Conservation (phyloP, 2,113 vertebrate species). For the Macroglossus sobrinus region DNA sequence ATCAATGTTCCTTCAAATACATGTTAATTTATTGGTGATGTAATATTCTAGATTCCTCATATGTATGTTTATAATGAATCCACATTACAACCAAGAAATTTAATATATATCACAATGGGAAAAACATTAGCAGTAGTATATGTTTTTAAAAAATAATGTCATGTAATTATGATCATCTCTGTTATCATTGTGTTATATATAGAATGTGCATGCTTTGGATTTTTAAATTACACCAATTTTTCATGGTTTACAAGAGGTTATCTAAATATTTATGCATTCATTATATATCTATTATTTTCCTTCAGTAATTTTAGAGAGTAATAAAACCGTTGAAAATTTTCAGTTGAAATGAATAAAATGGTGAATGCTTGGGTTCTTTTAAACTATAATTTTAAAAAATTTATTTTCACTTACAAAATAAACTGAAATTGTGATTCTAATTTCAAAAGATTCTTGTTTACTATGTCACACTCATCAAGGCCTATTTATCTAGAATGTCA, state of each 20-base stretch:
- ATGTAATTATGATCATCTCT: background rate
- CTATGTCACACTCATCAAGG: background rate
- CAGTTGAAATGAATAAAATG: slow-evolving; percentile 4
- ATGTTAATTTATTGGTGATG: background rate
- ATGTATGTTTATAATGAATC: background rate
- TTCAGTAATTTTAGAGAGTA: slow-evolving; percentile 26
- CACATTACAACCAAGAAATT: background rate
- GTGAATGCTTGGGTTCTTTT: background rate
- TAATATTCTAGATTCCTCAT: background rate
- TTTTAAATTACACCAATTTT: slow-evolving; percentile 31
- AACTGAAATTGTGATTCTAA: background rate
- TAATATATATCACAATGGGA: background rate
- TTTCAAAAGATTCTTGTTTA: background rate
- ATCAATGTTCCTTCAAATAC: background rate
- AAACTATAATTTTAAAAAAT: background rate
- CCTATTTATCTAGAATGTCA: background rate
- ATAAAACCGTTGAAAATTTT: slow-evolving; percentile 45
- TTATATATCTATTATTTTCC: background rate
- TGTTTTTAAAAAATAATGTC: background rate
- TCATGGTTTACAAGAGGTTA: background rate
- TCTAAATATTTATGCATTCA: slow-evolving; percentile 30
- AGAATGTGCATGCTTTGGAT: background rate
- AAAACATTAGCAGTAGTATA: background rate
- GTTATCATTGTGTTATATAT: background rate
- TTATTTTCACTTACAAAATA: background rate